Evolutionary conservation across 2,888 invertebrate genomes (phyloP).

Genomic region (Drosophila atroscutellata): DNA sequence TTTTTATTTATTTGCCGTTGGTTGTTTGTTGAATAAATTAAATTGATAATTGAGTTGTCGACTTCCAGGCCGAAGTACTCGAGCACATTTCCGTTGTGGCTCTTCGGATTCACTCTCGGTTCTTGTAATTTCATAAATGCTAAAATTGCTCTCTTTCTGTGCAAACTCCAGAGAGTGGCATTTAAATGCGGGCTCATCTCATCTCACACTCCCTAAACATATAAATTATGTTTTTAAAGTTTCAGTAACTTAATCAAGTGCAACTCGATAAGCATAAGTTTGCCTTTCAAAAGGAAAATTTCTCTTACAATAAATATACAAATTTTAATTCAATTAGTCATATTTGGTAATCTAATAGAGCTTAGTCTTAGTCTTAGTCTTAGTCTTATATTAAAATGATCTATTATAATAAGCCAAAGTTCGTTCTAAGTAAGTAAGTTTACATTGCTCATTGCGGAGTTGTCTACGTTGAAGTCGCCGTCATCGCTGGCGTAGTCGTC

Average conservation of each 20-base stretch:
- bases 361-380: too few relatives aligned
- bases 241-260: neutral
- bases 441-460: neutral
- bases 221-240: neutral
- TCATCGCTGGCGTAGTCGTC: conserved; percentile 4
- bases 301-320: neutral
- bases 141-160: conserved; percentile 16
- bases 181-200: conserved; percentile 34
- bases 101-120: conserved; percentile 8
- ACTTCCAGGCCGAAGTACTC: conserved; percentile 11
- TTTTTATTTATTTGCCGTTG: conserved; percentile 51
- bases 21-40: conserved; percentile 56
- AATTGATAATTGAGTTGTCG: conserved; percentile 60
- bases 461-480: neutral
- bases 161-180: conserved; percentile 6
- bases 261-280: neutral
- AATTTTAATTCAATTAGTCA: neutral
- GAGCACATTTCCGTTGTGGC: conserved; percentile 33
- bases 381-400: too few relatives aligned
- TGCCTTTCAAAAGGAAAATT: neutral
- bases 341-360: neutral
- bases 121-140: conserved; percentile 15
- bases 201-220: neutral
- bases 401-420: too few relatives aligned
- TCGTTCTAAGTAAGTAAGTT: too few relatives aligned